Conservation (phyloP, 2,888 invertebrate genomes). For the Tachina grossa region DNA sequence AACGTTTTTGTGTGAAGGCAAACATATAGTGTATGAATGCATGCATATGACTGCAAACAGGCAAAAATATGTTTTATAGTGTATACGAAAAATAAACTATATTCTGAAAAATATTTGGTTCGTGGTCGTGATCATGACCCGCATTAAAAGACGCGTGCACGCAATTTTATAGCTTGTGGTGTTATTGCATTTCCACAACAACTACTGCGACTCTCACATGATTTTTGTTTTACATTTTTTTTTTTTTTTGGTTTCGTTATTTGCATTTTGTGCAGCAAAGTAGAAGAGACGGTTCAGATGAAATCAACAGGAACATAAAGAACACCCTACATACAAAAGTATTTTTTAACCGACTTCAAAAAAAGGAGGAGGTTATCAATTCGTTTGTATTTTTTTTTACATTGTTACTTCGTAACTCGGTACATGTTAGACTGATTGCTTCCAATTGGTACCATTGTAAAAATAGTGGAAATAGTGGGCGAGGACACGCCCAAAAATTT, state of each 20-base stretch:
- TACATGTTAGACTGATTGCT: too few relatives aligned
- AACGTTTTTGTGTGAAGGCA: neutral
- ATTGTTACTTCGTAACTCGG: too few relatives aligned
- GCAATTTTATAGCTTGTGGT: constrained; percentile 69
- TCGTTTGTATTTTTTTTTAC: neutral
- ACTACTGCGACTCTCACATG: constrained; percentile 45
- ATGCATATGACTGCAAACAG: constrained; percentile 32
- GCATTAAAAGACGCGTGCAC: constrained; percentile 71
- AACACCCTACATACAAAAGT: constrained; percentile 16
- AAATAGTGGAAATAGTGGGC: too few relatives aligned
- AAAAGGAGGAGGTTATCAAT: neutral
- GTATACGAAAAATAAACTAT: constrained; percentile 38
- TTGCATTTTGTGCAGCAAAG: constrained; percentile 38
- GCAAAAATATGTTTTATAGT: neutral
- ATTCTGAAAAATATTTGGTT: constrained; percentile 69
- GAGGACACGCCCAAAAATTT: too few relatives aligned
- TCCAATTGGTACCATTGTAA: too few relatives aligned
- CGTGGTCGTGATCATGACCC: constrained; percentile 72
- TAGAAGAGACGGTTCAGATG: constrained; percentile 45
- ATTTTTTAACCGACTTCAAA: neutral
- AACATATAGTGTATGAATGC: constrained; percentile 25
- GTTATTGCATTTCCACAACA: constrained; percentile 58
- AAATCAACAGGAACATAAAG: constrained; percentile 14
- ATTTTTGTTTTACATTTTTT: constrained; percentile 11
- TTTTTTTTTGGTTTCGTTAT: neutral